Evolutionary conservation across 1,140 invertebrate genomes (phyloP), one percentile per base, ranked within the genome.

Genomic region (Brachionus plicatilis): DNA sequence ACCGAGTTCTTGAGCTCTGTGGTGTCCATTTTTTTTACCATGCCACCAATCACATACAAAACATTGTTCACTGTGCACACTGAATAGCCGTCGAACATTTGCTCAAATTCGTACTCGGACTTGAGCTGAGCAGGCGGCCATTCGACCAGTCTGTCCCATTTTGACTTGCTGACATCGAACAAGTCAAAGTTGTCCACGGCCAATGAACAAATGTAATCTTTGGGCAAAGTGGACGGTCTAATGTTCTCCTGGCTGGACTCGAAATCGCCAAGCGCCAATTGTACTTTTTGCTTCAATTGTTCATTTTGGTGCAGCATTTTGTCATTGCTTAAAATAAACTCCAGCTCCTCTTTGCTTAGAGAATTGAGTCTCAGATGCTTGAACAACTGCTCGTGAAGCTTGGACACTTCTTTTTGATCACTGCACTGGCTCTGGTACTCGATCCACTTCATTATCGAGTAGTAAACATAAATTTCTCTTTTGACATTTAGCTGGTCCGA

Each of bases 391-490:
- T 82, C 53, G 17, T 65, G 60, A 41, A 82, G 9, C 53, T 80
- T 37, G n/a, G 29, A 50, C 14, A 29, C 41, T 82, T 82, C 17
- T 4, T 3, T 11, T 68, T 65, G n/a, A 9, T 47, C 29, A 43
- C 24, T 78, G 11, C 41, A 5, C 33, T 45, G 27, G 3, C 24
- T 66, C 66, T 89, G 88, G 85, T 88, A 88, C 37, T 89, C 87
- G 3, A 91, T 85, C 90, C 90, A 91, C 68, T 86, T 87, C 56
- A 88, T 86, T 3, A 88, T 87, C 37, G 90, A 88, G 82, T 90
- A 87, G 86, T 89, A 90, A 2, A 91, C 89, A 72, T 87, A 88
- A 85, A 90, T 89, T 83, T 90, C 89, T 60, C 86, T 86, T n/a
- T 87, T 84, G 0, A 90, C 88, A 78, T 90, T 89, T 20, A 90